phyloP scores from a whole-genome alignment of 2,797 vertebrate species.

The Enteromius radiatus region DNA sequence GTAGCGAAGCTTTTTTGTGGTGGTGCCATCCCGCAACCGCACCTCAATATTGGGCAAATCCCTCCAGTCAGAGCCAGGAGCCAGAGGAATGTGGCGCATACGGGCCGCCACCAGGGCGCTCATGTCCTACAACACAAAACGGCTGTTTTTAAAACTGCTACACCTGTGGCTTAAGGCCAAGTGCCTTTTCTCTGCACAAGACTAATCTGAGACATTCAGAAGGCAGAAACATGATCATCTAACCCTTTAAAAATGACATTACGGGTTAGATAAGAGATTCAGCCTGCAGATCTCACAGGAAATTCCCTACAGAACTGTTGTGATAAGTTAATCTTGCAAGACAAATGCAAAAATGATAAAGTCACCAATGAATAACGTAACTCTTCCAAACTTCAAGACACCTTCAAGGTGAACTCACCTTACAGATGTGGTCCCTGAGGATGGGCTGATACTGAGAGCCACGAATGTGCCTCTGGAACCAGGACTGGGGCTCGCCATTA shows the following conservation, averaged over 20 bases:
- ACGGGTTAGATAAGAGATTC: not conserved
- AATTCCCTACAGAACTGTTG: too few species aligned
- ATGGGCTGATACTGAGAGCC: constrained; percentile 96
- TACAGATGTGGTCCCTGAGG: constrained; percentile 96
- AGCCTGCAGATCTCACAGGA: not conserved
- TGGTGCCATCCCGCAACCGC: constrained; percentile 87
- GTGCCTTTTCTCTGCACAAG: not conserved
- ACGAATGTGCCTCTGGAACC: constrained; percentile 97
- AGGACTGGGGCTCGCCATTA: constrained; percentile 97
- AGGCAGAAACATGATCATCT: not conserved
- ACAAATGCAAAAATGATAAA: not conserved
- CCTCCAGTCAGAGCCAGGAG: constrained; percentile 94
- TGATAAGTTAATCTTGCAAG: not conserved
- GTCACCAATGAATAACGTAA: not conserved
- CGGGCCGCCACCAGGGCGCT: constrained; percentile 92
- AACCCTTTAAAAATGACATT: not conserved
- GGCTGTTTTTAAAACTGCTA: not conserved
- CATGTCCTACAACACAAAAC: constrained; percentile 86
- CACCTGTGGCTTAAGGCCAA: not conserved
- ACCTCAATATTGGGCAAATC: constrained; percentile 96
- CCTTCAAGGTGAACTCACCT: constrained; percentile 74
- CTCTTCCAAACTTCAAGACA: not conserved
- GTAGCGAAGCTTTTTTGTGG: constrained; percentile 89
- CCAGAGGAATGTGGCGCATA: constrained; percentile 94
- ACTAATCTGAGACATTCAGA: not conserved